These are phyloP conservation scores for Drusus annulatus DNA, from an alignment of 1,140 invertebrate species.

Conservation along the genomic window DNA sequence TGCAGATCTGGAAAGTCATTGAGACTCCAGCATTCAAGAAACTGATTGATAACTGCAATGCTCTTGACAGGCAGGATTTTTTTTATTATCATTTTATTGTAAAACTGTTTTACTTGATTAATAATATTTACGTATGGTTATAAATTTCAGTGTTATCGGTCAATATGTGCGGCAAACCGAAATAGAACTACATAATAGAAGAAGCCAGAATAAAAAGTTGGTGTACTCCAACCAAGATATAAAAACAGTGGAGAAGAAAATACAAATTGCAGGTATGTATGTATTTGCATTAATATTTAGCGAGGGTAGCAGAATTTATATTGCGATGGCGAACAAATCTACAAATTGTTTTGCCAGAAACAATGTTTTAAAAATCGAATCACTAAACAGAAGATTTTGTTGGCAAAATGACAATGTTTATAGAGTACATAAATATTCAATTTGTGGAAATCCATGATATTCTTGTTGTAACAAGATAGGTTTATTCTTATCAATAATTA, in stretches of 20 bases:
- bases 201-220: slow-evolving; percentile 16
- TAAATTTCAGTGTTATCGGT: slow-evolving; percentile 64
- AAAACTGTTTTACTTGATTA: too few relatives aligned
- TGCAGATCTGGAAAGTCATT: slow-evolving; percentile 79
- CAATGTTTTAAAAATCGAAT: too few relatives aligned
- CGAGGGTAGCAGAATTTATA: too few relatives aligned
- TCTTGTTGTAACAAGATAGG: too few relatives aligned
- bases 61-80: slow-evolving; percentile 70
- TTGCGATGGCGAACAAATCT: too few relatives aligned
- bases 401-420: too few relatives aligned
- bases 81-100: not conserved
- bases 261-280: not conserved
- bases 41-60: slow-evolving; percentile 73
- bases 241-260: not conserved
- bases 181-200: slow-evolving; percentile 54
- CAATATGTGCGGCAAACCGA: slow-evolving; percentile 64
- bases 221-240: slow-evolving; percentile 21
- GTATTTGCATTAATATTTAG: not conserved
- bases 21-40: slow-evolving; percentile 74
- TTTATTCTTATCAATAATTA: too few relatives aligned
- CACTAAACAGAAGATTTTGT: too few relatives aligned
- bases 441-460: too few relatives aligned
- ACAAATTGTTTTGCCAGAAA: too few relatives aligned
- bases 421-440: too few relatives aligned
- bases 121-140: too few relatives aligned